These are phyloP conservation scores for Procambarus virginalis DNA, from an alignment of 1,140 invertebrate species.

Conservation along the genomic window DNA sequence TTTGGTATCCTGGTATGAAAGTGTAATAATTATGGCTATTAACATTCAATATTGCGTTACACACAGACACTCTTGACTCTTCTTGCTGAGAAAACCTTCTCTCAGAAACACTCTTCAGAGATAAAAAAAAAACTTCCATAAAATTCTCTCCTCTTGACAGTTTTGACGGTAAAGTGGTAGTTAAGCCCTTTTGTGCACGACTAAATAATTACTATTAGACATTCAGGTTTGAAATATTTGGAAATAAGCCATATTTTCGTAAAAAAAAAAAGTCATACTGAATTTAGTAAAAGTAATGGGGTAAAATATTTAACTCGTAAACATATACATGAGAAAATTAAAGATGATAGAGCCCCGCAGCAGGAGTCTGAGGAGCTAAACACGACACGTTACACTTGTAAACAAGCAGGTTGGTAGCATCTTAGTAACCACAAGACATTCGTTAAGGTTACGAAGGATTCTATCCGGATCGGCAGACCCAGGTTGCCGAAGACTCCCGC, in stretches of 20 bases:
- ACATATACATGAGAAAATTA: not conserved
- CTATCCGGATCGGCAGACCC: not conserved
- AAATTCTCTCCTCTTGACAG: no score
- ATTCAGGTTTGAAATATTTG: not conserved
- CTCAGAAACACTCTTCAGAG: no score
- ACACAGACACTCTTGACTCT: not conserved
- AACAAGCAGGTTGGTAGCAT: not conserved
- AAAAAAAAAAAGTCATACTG: not conserved
- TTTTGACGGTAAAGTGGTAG: no score
- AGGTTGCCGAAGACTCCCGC: not conserved
- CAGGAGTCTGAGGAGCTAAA: not conserved
- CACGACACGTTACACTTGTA: not conserved
- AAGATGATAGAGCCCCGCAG: not conserved
- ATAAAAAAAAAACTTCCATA: no score
- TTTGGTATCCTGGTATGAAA: not conserved
- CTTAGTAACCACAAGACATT: not conserved
- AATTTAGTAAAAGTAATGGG: not conserved
- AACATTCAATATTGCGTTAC: not conserved
- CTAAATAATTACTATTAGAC: not conserved
- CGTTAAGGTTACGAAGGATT: not conserved
- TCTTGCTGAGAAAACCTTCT: no score
- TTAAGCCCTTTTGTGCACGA: no score
- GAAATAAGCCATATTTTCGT: not conserved
- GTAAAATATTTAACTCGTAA: not conserved
- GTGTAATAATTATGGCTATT: no score